A percentile compares a stretch with the other conserved stretches of the same genome.
Evolutionary conservation across 2,113 vertebrate species (phyloP).

Genomic region (Tyto alba): DNA sequence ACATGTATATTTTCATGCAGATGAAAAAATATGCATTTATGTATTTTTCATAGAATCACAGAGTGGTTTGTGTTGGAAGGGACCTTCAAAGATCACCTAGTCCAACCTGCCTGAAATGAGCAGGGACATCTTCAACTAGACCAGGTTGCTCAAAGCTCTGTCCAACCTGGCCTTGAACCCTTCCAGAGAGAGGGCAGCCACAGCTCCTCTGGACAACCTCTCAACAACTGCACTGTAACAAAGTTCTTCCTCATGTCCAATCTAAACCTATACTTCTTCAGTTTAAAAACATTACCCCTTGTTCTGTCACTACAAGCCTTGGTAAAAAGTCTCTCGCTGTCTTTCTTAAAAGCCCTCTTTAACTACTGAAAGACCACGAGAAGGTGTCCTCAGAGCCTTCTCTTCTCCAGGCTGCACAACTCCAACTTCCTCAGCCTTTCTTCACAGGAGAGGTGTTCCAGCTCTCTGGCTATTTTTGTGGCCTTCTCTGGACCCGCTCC

Average conservation of each 20-base stretch:
- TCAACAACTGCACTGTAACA: neutral
- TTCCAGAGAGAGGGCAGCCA: rapidly evolving
- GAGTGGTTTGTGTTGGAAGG: neutral
- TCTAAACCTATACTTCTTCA: neutral
- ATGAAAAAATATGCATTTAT: neutral
- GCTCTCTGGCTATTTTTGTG: neutral
- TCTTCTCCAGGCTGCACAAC: neutral
- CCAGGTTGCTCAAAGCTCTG: neutral
- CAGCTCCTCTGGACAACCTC: neutral
- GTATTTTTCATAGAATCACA: neutral
- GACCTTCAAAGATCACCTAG: neutral
- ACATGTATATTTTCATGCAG: neutral
- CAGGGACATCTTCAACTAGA: neutral
- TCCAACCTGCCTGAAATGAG: neutral
- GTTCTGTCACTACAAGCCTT: neutral
- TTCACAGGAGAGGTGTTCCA: neutral
- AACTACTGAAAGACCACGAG: neutral
- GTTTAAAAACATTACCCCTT: neutral
- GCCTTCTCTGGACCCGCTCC: rapidly evolving
- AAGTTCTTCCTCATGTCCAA: neutral
- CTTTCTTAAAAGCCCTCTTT: neutral
- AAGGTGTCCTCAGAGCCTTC: rapidly evolving
- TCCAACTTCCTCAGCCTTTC: neutral
- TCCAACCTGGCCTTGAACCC: neutral
- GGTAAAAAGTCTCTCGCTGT: neutral